A percentile compares a stretch with the other conserved stretches of the same genome.
These are phyloP conservation scores for Drosophila tropicalis DNA, from an alignment of 1,140 invertebrate species.

Conservation along the genomic window DNA sequence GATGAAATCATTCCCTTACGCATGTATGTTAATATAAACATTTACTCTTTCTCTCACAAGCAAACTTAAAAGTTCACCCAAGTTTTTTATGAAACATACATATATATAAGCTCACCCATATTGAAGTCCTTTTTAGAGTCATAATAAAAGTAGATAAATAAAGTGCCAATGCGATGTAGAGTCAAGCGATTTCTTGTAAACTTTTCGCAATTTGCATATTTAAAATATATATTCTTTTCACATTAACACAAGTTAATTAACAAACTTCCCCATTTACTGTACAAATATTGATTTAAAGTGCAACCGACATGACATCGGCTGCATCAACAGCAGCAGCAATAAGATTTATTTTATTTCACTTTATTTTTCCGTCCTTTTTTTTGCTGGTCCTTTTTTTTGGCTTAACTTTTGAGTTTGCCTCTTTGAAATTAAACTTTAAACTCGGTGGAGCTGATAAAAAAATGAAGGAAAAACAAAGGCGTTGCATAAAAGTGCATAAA, in stretches of 20 bases:
- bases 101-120: too few species aligned
- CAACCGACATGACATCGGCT: background rate
- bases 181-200: background rate
- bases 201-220: background rate
- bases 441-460: slow-evolving; percentile 16
- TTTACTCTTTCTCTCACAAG: too few species aligned
- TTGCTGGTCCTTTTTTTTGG: background rate
- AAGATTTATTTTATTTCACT: slow-evolving; percentile 37
- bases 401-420: background rate
- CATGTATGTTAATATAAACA: too few species aligned
- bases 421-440: slow-evolving; percentile 57
- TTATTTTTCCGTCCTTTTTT: background rate
- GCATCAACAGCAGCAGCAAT: slow-evolving; percentile 13
- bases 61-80: too few species aligned
- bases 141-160: too few species aligned
- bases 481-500: slow-evolving; percentile 44
- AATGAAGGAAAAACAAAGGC: background rate
- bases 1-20: too few species aligned
- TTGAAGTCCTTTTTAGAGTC: too few species aligned
- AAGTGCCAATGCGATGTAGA: background rate
- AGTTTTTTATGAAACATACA: too few species aligned
- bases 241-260: slow-evolving; percentile 50
- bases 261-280: slow-evolving; percentile 35
- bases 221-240: slow-evolving; percentile 29
- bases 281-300: slow-evolving; percentile 57